Evolutionary conservation across 92 coral and sea anemone genomes (phyloP), one percentile per base, ranked within the genome.

Genomic region (Paragorgia papillata): DNA sequence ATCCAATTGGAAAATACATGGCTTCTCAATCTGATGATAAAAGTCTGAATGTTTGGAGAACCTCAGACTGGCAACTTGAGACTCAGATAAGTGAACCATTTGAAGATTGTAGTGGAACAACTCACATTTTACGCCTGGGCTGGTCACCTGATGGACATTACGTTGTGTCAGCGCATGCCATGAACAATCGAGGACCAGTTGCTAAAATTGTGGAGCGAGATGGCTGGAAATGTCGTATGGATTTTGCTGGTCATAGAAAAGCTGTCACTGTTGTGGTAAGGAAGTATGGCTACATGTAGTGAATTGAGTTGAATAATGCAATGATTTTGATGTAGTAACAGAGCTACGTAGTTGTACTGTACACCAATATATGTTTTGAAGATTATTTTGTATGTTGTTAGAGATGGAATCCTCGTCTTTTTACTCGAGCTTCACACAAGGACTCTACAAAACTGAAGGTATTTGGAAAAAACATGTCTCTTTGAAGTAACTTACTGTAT

Each of bases 81-180:
- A 85, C 92, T 17, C 84, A 71, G 54, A 89, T 93, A 15, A 41
- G 84, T 0, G 97, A 93, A 37, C 97, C 97, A 26, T 93, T 93
- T 67, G 73, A 84, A 39, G 97, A 93, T 35, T 93, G 97, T 31
- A 91, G 97, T 57, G 97, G 97, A 7, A 93, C 97, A 9, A 93
- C 97, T 0, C 97, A 93, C 59, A 90, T 93, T 8, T 80, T 93
- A 56, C 91, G 97, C 5, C 66, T 90, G 58, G 88, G 94, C 61
- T 93, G 97, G 97, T 93, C 97, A 0, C 97, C 97, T 0, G 97
- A 93, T 66, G 97, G 97, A 8, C 97, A 93, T 61, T 93, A 93
- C 58, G 96, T 93, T 13, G 97, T 93, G 62, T 93, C 97, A 0
- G 97, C 97, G 20, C 97, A 93, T 80, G 97, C 97, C 30, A 93